phyloP scores from a whole-genome alignment of 2,113 vertebrate genomes.

The Podilymbus podiceps region DNA sequence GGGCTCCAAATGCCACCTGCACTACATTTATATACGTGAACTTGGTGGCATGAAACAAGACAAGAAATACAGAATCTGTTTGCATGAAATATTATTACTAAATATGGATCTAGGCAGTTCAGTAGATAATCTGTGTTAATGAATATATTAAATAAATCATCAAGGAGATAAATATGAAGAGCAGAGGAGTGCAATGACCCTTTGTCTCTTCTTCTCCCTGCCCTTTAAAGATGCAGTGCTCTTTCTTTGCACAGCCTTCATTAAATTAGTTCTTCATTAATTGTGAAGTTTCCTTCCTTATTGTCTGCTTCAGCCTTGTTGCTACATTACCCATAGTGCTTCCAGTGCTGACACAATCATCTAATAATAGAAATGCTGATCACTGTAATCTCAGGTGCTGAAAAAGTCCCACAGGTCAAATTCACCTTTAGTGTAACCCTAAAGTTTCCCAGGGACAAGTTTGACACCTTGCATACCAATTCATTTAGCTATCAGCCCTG shows the following conservation, averaged over 20 bases:
- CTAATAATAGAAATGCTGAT: constrained; percentile 21
- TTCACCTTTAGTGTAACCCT: neutral
- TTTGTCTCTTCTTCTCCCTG: neutral
- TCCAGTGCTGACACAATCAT: neutral
- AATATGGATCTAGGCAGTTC: neutral
- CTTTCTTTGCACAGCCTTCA: neutral
- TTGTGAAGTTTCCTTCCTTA: neutral
- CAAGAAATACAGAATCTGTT: constrained; percentile 8
- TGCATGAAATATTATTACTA: constrained; percentile 21
- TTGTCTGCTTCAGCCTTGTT: neutral
- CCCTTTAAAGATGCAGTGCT: neutral
- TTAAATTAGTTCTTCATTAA: constrained; percentile 35
- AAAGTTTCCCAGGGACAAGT: neutral
- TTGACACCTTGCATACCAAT: neutral
- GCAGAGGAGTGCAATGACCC: neutral
- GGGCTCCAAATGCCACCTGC: neutral
- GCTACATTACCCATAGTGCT: neutral
- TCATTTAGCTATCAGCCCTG: neutral
- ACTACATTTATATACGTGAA: neutral
- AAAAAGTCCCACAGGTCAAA: neutral
- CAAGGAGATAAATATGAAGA: constrained; percentile 41
- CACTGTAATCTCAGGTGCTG: neutral
- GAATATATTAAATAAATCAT: constrained; percentile 21
- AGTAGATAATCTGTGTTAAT: constrained; percentile 31
- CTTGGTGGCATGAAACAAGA: neutral